Base-by-base conservation (phyloP, 2,888 invertebrate genomes). In the Limulus polyphemus region DNA sequence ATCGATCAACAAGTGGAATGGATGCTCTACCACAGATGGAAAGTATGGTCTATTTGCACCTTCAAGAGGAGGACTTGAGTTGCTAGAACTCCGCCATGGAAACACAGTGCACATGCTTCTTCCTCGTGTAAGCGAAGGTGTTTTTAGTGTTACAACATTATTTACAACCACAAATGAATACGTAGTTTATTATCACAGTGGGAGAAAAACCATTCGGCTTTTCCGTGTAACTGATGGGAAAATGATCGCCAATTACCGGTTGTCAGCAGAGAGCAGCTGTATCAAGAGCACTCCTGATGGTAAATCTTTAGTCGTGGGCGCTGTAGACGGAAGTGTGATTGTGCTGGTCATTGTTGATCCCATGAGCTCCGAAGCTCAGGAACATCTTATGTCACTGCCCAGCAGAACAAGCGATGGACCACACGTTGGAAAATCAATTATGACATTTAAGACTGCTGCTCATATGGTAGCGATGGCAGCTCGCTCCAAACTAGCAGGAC, bases 181-280 rank as follows among this genome's bases (percentile, higher is more conserved):
- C 72, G 97, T 97, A 2, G 83, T 97, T 58, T 98, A 98, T 74
- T 98, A 98, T 73, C 97, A 98, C 75, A 90, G 93, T 69, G 97
- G 97, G 0, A 84, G 89, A 71, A 91, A 94, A 77, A 97, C 97
- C 0, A 81, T 98, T 60, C 81, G 97, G 64, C 88, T 97, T 0
- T 97, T 97, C 76, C 87, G 92, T 70, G 87, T 92, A 12, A 77
- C 83, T 0, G 97, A 98, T 74, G 92, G 93, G 0, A 84, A 86
- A 74, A 85, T 90, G 79, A 87, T 98, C 68, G 95, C 97, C 0
- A 94, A 95, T 76, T 97, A 90, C 74, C 80, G 90, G 48, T 86
- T 92, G 14, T 65, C 90, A 69, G 91, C 93, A 0, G 93, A 93
- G 76, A 80, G 92, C 65, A 90, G 88, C 2, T 88, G 88, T 0